Percentiles rank a stretch among this genome's conserved stretches.
phyloP scores from a whole-genome alignment of 2,888 invertebrate species.

The Parnassius smintheus region DNA sequence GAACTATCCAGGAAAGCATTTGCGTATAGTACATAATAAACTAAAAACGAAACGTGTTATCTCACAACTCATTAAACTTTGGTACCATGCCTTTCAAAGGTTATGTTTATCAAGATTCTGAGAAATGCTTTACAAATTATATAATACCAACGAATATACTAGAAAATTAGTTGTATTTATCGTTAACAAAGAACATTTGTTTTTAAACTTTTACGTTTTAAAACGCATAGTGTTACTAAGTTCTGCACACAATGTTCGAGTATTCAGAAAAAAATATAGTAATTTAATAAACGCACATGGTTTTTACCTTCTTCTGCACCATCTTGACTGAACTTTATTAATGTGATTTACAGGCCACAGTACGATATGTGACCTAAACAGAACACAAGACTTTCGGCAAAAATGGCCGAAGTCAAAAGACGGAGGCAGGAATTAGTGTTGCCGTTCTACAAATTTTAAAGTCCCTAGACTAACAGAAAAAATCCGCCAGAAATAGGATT shows the following conservation, averaged over 20 bases:
- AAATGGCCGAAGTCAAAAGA: slow-evolving; percentile 78
- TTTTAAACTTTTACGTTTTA: background rate
- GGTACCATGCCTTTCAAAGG: slow-evolving; percentile 12
- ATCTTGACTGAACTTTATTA: slow-evolving; percentile 71
- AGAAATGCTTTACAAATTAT: background rate
- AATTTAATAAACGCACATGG: slow-evolving; percentile 69
- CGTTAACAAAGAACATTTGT: slow-evolving; percentile 5
- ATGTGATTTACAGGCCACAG: slow-evolving; percentile 76
- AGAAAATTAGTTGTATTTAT: background rate
- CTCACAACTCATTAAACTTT: background rate
- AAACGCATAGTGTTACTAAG: slow-evolving; percentile 22
- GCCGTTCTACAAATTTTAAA: too few species aligned
- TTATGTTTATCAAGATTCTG: slow-evolving; percentile 11
- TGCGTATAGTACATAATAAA: background rate
- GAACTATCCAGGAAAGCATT: slow-evolving; percentile 12
- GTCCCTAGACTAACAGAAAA: too few species aligned
- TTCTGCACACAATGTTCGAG: slow-evolving; percentile 35
- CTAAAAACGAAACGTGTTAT: background rate
- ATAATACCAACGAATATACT: background rate
- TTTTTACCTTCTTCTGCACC: slow-evolving; percentile 82
- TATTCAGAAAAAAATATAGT: slow-evolving; percentile 52
- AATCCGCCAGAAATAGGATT: too few species aligned
- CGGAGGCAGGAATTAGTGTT: slow-evolving; percentile 22
- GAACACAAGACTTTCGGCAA: slow-evolving; percentile 75
- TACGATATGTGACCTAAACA: slow-evolving; percentile 73